Conservation (phyloP, 1,140 invertebrate species). For the Scaptodrosophila lebanonensis region DNA sequence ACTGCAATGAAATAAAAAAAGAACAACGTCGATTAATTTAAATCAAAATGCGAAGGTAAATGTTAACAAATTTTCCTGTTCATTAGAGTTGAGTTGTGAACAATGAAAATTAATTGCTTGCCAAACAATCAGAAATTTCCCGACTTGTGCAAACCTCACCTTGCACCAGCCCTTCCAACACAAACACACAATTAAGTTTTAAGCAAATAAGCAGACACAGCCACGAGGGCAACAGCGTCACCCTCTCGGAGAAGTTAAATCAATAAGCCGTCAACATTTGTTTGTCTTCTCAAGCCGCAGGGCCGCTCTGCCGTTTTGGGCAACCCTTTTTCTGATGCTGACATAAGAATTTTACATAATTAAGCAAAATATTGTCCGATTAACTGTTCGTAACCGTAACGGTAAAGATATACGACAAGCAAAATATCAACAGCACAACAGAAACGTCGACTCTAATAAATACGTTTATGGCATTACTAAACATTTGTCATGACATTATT, state of each 20-base stretch:
- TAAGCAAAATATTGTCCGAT: slow-evolving; percentile 41
- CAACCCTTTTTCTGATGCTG: no score
- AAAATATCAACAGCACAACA: slow-evolving; percentile 1
- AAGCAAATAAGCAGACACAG: slow-evolving; percentile 5
- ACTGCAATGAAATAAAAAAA: slow-evolving; percentile 30
- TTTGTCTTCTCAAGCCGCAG: slow-evolving; percentile 5
- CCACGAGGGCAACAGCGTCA: not conserved
- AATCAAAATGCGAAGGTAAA: not conserved
- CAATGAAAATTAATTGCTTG: slow-evolving; percentile 1
- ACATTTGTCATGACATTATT: slow-evolving; percentile 64
- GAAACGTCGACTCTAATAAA: slow-evolving; percentile 40
- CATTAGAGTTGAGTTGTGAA: no score
- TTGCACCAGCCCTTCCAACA: no score
- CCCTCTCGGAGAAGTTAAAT: slow-evolving; percentile 22
- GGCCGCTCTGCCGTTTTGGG: no score
- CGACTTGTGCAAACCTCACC: not conserved
- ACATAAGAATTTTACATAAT: slow-evolving; percentile 23
- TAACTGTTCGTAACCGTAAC: no score
- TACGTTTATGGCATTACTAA: slow-evolving; percentile 42
- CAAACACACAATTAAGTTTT: not conserved
- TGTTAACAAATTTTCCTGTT: no score
- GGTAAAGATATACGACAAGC: slow-evolving; percentile 13
- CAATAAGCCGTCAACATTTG: slow-evolving; percentile 20
- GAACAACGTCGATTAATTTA: not conserved
- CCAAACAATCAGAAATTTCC: slow-evolving; percentile 3